A percentile compares a stretch with the other conserved stretches of the same genome.
Evolutionary conservation across 2,113 vertebrate species (phyloP).

Genomic region (Sylvia atricapilla): DNA sequence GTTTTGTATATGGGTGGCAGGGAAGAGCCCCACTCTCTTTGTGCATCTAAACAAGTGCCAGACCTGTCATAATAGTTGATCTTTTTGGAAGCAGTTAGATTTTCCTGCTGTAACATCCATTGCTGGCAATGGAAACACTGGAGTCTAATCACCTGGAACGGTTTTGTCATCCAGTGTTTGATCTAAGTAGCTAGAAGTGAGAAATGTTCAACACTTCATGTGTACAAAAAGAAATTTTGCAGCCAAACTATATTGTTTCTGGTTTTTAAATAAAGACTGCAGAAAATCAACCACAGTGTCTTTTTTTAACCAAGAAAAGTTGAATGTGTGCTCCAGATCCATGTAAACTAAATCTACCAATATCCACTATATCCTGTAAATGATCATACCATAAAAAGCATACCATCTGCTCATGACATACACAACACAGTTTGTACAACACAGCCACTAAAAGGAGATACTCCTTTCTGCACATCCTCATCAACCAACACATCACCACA

Average conservation of each 20-base stretch:
- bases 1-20: not conserved
- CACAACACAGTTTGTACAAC: not conserved
- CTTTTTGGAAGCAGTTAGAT: not conserved
- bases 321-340: not conserved
- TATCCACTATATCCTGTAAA: not conserved
- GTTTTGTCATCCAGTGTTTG: not conserved
- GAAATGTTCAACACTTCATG: not conserved
- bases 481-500: not conserved
- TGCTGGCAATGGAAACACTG: conserved; percentile 48
- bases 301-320: not conserved
- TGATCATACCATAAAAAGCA: not conserved
- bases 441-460: not conserved
- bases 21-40: not conserved
- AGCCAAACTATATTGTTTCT: not conserved
- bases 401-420: not conserved
- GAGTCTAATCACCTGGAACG: not conserved
- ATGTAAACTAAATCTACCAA: not conserved
- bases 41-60: conserved; percentile 52
- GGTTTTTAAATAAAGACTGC: conserved; percentile 54
- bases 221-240: not conserved
- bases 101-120: not conserved
- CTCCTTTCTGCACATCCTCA: not conserved
- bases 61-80: not conserved
- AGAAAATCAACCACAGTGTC: not conserved
- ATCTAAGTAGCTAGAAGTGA: not conserved